Conservation (phyloP, 2,113 vertebrate genomes). For the Istiophorus platypterus region DNA sequence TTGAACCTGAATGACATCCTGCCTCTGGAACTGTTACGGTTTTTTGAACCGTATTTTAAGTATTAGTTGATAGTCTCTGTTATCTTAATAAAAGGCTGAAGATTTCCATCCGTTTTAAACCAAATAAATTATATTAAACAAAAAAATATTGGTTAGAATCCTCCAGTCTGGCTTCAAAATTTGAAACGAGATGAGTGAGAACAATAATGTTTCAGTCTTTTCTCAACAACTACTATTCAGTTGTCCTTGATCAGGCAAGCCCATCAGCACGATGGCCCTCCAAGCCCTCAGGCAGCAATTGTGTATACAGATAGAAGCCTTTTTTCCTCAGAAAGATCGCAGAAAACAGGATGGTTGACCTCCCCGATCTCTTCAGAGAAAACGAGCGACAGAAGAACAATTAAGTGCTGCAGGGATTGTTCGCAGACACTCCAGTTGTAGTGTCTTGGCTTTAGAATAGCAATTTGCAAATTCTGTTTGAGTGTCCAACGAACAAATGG, state of each 20-base stretch:
- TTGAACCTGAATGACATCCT: not conserved
- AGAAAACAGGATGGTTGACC: conserved; percentile 4
- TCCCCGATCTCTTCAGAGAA: conserved; percentile 26
- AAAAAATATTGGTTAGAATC: not conserved
- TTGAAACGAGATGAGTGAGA: not conserved
- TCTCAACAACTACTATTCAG: not conserved
- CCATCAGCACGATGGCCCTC: not conserved
- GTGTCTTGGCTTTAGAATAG: conserved; percentile 26
- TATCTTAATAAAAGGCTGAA: conserved; percentile 25
- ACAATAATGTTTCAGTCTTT: not conserved
- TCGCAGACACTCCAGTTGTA: conserved; percentile 36
- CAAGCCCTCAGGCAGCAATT: not conserved
- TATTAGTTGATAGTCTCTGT: conserved; percentile 16
- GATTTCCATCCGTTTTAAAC: not conserved
- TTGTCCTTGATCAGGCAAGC: not conserved
- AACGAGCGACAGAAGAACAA: conserved; percentile 32
- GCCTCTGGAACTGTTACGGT: not conserved
- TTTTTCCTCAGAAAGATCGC: conserved; percentile 4
- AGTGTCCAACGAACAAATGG: conserved; percentile 10
- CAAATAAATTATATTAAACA: not conserved
- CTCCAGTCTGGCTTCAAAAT: not conserved
- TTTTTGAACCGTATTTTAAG: conserved; percentile 19
- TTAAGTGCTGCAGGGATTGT: conserved; percentile 48
- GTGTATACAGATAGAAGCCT: not conserved
- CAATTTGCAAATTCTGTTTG: conserved; percentile 17